phyloP scores from a whole-genome alignment of 2,888 invertebrate genomes.

The Neuroscelio doddi region DNA sequence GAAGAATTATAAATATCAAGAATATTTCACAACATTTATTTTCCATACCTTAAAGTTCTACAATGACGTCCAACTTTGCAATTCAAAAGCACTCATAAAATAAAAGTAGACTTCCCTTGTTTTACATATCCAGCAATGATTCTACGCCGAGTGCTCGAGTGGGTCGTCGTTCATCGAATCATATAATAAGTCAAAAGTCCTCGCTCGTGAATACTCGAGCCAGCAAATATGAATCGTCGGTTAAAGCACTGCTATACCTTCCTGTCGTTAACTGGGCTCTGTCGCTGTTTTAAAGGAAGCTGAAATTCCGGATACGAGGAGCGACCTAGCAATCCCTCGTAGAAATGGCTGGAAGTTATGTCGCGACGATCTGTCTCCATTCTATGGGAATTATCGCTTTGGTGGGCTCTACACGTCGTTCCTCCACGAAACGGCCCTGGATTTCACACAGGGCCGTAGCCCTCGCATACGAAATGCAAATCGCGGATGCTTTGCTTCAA shows the following conservation, averaged over 20 bases:
- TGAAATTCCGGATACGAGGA: conserved; percentile 16
- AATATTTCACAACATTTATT: too few species aligned
- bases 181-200: conserved; percentile 13
- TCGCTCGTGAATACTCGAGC: too few species aligned
- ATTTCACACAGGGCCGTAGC: background rate
- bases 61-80: conserved; percentile 32
- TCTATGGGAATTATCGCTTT: conserved; percentile 22
- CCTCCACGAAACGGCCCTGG: conserved; percentile 5
- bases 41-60: too few species aligned
- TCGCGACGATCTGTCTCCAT: conserved; percentile 31
- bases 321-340: conserved; percentile 4
- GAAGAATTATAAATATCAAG: too few species aligned
- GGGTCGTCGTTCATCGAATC: conserved; percentile 29
- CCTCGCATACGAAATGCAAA: conserved; percentile 34
- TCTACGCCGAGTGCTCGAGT: conserved; percentile 11
- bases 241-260: too few species aligned
- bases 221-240: too few species aligned
- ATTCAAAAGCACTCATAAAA: conserved; percentile 36
- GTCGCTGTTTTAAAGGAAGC: conserved; percentile 6
- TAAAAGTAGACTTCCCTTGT: conserved; percentile 23
- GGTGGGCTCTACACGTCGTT: conserved; percentile 6
- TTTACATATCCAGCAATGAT: conserved; percentile 30
- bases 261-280: background rate
- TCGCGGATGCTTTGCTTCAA: conserved; percentile 46
- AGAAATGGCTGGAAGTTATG: conserved; percentile 18